A percentile compares a stretch with the other conserved stretches of the same genome.
phyloP scores from a whole-genome alignment of 2,888 invertebrate species.

The Cerastis rubricosa region DNA sequence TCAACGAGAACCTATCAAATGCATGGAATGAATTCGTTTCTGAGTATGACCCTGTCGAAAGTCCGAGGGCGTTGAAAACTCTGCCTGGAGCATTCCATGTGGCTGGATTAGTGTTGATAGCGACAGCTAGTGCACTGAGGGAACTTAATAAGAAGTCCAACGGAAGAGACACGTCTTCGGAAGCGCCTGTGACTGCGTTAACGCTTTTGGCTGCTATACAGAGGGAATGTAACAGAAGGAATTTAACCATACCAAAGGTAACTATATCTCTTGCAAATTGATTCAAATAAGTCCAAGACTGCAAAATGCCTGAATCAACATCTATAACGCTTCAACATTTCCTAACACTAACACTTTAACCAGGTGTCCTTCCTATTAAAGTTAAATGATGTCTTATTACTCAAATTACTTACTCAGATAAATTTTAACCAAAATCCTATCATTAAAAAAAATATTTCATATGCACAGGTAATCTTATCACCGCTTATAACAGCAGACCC shows the following conservation, averaged over 20 bases:
- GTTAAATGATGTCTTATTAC: background rate
- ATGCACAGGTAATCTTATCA: constrained; percentile 82
- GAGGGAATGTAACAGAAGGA: constrained; percentile 83
- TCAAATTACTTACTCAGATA: background rate
- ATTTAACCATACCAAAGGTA: constrained; percentile 85
- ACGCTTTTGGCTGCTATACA: constrained; percentile 84
- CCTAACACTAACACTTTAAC: background rate
- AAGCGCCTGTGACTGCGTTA: constrained; percentile 84
- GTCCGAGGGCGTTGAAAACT: constrained; percentile 92
- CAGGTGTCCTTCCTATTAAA: background rate
- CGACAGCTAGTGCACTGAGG: constrained; percentile 91
- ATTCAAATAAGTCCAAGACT: too few relatives aligned
- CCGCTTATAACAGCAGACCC: constrained; percentile 86
- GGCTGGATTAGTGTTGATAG: constrained; percentile 92
- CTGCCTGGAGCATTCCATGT: constrained; percentile 91
- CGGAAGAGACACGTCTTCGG: constrained; percentile 77
- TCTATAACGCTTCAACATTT: background rate
- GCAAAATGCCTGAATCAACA: background rate
- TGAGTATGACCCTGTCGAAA: constrained; percentile 94
- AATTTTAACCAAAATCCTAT: background rate
- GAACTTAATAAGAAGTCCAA: constrained; percentile 90
- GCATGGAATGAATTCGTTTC: constrained; percentile 95
- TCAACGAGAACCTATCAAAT: constrained; percentile 93
- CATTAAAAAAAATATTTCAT: background rate
- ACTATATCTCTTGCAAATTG: background rate